Evolutionary conservation across 2,113 vertebrate species (phyloP).

Genomic region (Cyanoramphus novaezelandiae): DNA sequence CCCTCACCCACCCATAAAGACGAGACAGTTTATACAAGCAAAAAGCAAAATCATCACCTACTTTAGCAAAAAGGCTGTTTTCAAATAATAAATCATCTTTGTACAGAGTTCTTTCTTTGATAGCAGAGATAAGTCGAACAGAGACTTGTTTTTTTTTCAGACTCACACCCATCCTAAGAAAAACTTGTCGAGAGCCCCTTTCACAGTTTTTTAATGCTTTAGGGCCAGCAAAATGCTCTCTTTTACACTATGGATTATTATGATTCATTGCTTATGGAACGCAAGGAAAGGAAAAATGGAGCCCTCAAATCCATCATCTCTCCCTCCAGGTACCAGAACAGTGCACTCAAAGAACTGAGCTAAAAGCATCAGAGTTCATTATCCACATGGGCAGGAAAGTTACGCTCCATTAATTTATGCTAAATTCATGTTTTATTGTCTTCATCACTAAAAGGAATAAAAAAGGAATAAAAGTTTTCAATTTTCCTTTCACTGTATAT

Average conservation of each 20-base stretch:
- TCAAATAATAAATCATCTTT: background rate
- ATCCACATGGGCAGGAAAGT: background rate
- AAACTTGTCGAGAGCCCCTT: background rate
- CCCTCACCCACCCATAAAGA: background rate
- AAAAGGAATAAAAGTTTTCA: background rate
- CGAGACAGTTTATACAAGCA: background rate
- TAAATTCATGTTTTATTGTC: background rate
- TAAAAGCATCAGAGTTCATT: background rate
- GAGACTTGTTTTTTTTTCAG: background rate
- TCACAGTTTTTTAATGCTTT: background rate
- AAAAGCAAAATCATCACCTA: background rate
- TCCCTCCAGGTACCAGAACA: background rate
- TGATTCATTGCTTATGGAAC: background rate
- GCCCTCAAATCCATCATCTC: background rate
- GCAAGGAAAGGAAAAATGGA: background rate
- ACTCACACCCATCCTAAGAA: background rate
- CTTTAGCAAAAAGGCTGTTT: background rate
- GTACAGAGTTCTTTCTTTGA: background rate
- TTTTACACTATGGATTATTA: background rate
- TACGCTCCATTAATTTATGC: background rate
- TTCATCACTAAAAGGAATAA: background rate
- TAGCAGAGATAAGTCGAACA: background rate
- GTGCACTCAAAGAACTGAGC: background rate
- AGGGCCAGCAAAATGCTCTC: background rate
- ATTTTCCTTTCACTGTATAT: background rate